Evolutionary conservation across 2,113 vertebrate genomes (phyloP).

Genomic region (Otolemur garnettii): DNA sequence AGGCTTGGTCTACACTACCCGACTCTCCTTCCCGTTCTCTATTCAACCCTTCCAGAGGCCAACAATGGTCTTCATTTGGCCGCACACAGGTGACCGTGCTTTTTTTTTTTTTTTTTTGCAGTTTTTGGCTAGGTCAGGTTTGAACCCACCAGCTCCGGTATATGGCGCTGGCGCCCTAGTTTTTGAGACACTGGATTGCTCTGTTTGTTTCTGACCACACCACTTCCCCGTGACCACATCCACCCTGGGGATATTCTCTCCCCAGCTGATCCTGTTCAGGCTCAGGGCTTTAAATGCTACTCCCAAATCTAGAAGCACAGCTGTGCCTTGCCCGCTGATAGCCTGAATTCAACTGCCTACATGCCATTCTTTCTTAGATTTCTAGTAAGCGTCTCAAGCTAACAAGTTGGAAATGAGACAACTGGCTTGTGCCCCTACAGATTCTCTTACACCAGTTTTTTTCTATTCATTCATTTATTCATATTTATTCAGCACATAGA

Average conservation of each 20-base stretch:
- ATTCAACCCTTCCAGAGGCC: neutral
- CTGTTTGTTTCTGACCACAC: neutral
- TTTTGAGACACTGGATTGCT: neutral
- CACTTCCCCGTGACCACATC: neutral
- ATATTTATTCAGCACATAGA: neutral
- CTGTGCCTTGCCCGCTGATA: no score
- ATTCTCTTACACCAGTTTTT: neutral
- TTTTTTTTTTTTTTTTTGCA: no score
- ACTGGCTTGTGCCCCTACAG: neutral
- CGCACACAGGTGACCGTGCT: neutral
- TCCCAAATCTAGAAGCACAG: neutral
- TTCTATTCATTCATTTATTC: neutral
- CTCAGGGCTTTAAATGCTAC: neutral
- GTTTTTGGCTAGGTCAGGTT: no score
- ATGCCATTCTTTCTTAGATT: neutral
- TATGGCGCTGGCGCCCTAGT: neutral
- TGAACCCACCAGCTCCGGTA: no score
- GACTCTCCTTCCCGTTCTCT: neutral
- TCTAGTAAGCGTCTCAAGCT: neutral
- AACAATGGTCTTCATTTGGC: neutral
- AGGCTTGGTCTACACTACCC: accelerated
- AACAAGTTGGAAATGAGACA: neutral
- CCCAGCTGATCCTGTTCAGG: neutral
- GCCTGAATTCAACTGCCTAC: accelerated
- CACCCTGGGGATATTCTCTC: neutral